Conservation (phyloP, 2,113 vertebrate genomes). For the Clarias magur region DNA sequence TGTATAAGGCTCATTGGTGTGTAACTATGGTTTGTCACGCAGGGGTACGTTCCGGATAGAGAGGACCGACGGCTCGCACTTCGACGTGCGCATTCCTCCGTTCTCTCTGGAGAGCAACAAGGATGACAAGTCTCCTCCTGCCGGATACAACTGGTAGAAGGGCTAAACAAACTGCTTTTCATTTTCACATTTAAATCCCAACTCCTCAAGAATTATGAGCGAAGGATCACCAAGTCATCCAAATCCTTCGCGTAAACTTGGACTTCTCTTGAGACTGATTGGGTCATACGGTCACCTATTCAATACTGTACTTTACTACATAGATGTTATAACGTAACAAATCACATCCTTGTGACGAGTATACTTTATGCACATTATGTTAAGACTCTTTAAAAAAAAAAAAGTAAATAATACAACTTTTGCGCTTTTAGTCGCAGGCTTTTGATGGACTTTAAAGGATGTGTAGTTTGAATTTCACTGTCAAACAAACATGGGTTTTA, state of each 20-base stretch:
- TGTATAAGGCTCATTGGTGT: not conserved
- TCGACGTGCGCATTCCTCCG: conserved; percentile 87
- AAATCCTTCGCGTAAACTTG: not conserved
- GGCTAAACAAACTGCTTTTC: conserved; percentile 5
- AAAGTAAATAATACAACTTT: not conserved
- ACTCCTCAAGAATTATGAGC: not conserved
- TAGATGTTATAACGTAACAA: not conserved
- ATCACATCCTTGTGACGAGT: not conserved
- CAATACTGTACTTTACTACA: conserved; percentile 21
- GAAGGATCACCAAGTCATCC: not conserved
- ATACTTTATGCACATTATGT: not conserved
- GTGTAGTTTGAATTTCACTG: not conserved
- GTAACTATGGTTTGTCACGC: conserved; percentile 42
- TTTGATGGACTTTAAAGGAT: not conserved
- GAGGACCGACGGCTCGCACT: conserved; percentile 83
- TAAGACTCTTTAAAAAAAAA: not conserved
- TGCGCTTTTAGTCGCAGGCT: not conserved
- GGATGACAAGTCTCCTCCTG: conserved; percentile 80
- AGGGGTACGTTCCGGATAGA: conserved; percentile 90
- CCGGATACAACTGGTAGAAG: conserved; percentile 84
- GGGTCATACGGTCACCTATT: not conserved
- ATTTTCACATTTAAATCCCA: not conserved
- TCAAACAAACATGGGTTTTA: not conserved
- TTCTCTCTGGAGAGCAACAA: conserved; percentile 92
- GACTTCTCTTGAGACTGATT: not conserved